Percentiles rank a stretch among this genome's conserved stretches.
Conservation (phyloP, 2,113 vertebrate genomes). For the Takifugu flavidus region DNA sequence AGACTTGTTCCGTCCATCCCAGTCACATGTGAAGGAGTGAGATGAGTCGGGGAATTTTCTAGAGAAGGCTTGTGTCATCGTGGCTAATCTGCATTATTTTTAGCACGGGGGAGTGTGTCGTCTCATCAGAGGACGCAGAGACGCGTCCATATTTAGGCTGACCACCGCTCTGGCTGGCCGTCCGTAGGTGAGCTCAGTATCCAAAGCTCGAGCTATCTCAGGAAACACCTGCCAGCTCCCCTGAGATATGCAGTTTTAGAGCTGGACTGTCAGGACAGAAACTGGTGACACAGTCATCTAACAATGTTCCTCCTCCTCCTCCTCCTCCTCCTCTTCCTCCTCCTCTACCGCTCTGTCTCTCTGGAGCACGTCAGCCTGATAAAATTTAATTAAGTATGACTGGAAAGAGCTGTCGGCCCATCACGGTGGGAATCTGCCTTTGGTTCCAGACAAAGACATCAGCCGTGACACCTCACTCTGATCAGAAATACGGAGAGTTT, state of each 20-base stretch:
- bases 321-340: slow-evolving; percentile 6
- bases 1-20: too few relatives aligned
- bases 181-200: slow-evolving; percentile 39
- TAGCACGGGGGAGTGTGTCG: slow-evolving; percentile 14
- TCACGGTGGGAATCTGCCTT: slow-evolving; percentile 37
- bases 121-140: slow-evolving; percentile 47
- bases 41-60: too few relatives aligned
- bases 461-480: slow-evolving; percentile 28
- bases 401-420: slow-evolving; percentile 16
- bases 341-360: slow-evolving; percentile 6
- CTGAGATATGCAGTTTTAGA: slow-evolving; percentile 19
- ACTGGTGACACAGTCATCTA: slow-evolving; percentile 30
- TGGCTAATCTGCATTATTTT: slow-evolving; percentile 36
- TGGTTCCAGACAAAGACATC: slow-evolving; percentile 40
- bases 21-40: too few relatives aligned
- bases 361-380: slow-evolving; percentile 25
- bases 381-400: slow-evolving; percentile 49
- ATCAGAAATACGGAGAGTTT: slow-evolving; percentile 26
- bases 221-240: slow-evolving; percentile 47
- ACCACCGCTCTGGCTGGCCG: slow-evolving; percentile 23
- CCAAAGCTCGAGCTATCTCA: slow-evolving; percentile 39
- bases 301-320: slow-evolving; percentile 21
- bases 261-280: slow-evolving; percentile 21
- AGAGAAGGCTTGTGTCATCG: neutral
- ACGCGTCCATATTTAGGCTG: slow-evolving; percentile 34